A percentile compares a stretch with the other conserved stretches of the same genome.
Evolutionary conservation across 2,888 invertebrate genomes (phyloP).

Genomic region (Leucania comma): DNA sequence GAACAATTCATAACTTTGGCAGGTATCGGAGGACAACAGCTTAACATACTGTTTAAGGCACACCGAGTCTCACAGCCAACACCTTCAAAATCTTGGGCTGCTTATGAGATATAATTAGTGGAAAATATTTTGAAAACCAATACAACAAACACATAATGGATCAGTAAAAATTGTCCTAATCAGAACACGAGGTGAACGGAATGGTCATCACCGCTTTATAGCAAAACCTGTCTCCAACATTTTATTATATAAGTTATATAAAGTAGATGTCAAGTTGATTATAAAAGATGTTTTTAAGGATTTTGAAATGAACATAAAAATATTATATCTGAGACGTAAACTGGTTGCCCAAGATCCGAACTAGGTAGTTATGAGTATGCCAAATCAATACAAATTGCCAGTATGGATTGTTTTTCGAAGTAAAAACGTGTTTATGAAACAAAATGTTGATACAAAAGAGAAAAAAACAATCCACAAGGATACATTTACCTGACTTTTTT

Average conservation of each 20-base stretch:
- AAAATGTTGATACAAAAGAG: neutral
- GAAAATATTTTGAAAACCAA: too few relatives aligned
- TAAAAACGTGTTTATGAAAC: neutral
- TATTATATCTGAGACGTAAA: conserved; percentile 6
- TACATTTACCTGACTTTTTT: neutral
- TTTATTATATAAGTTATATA: neutral
- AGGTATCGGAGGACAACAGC: too few relatives aligned
- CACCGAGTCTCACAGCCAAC: too few relatives aligned
- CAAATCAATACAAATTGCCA: neutral
- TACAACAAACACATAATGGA: neutral
- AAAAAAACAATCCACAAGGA: neutral
- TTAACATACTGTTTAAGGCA: too few relatives aligned
- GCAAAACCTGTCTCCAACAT: neutral
- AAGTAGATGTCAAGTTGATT: neutral
- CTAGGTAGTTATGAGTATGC: neutral
- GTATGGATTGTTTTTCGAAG: neutral
- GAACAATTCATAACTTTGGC: too few relatives aligned
- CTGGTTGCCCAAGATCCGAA: conserved; percentile 15
- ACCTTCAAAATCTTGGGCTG: too few relatives aligned
- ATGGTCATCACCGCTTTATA: neutral
- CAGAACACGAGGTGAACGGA: neutral
- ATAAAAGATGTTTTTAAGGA: conserved; percentile 2
- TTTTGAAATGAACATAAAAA: conserved; percentile 14
- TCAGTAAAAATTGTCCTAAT: neutral
- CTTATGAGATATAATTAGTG: too few relatives aligned